Percentiles rank a stretch among this genome's conserved stretches.
Evolutionary conservation across 2,797 vertebrate genomes (phyloP).

Genomic region (Cyprinodon diabolis): DNA sequence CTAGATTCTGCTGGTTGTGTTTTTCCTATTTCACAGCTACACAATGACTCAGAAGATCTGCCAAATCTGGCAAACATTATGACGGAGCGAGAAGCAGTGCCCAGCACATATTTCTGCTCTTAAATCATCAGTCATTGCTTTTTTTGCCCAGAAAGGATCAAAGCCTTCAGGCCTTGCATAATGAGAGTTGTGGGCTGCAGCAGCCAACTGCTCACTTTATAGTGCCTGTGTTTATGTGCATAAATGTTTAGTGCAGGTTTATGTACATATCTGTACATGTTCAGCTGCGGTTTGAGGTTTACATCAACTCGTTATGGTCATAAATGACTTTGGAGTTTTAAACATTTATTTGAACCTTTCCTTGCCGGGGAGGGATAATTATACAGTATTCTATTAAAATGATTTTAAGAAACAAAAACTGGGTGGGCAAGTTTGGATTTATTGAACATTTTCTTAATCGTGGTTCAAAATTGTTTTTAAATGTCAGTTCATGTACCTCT

Average conservation of each 20-base stretch:
- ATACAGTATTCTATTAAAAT: neutral
- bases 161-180: conserved; percentile 55
- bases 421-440: neutral
- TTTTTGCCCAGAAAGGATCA: conserved; percentile 72
- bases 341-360: conserved; percentile 2
- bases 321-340: neutral
- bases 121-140: conserved; percentile 72
- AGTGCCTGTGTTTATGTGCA: conserved; percentile 32
- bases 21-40: conserved; percentile 13
- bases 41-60: conserved; percentile 45
- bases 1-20: conserved; percentile 26
- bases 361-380: neutral
- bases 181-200: conserved; percentile 31
- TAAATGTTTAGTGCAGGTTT: conserved; percentile 1
- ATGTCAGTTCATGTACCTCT: neutral
- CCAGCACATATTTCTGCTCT: conserved; percentile 66
- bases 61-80: conserved; percentile 57
- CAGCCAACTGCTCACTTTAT: conserved; percentile 42
- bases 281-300: conserved; percentile 24
- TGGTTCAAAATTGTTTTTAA: neutral
- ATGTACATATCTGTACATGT: conserved; percentile 25
- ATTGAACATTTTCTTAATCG: neutral
- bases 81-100: conserved; percentile 42
- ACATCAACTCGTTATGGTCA: neutral
- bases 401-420: neutral